phyloP scores from a whole-genome alignment of 2,888 invertebrate genomes.

The Itoplectis maculator region DNA sequence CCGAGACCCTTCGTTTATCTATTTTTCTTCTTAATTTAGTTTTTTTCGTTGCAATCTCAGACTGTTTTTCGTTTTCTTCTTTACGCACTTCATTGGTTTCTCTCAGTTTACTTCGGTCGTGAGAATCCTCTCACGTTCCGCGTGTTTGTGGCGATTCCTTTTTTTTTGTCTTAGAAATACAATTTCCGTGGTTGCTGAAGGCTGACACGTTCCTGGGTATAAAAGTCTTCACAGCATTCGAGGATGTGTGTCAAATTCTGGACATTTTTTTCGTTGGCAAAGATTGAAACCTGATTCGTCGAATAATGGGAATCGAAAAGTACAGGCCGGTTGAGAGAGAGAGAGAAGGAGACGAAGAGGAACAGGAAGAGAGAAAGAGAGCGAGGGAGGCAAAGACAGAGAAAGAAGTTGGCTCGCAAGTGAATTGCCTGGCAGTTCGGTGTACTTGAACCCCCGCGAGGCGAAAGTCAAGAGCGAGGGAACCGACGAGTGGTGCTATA shows the following conservation, averaged over 20 bases:
- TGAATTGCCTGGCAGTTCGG: conserved; percentile 35
- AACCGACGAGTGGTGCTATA: conserved; percentile 14
- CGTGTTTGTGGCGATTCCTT: background rate
- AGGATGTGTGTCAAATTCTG: background rate
- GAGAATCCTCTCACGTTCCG: conserved; percentile 3
- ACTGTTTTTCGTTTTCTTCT: conserved; percentile 9
- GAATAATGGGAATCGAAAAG: background rate
- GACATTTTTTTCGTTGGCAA: background rate
- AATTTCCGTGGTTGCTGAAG: background rate
- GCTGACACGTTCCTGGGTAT: background rate
- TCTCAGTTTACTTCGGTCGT: background rate
- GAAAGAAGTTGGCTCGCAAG: conserved; percentile 4
- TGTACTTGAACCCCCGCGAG: conserved; percentile 17
- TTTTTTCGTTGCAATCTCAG: background rate
- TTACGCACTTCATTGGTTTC: conserved; percentile 9
- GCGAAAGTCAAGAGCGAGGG: conserved; percentile 36
- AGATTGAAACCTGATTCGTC: background rate
- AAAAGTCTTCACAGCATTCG: background rate
- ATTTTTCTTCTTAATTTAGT: background rate
- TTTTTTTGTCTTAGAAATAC: background rate
- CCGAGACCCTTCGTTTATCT: conserved; percentile 37
- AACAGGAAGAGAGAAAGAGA: too few relatives aligned
- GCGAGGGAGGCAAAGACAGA: too few relatives aligned
- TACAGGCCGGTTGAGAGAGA: background rate
- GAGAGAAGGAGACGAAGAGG: background rate